Evolutionary conservation across 2,888 invertebrate genomes (phyloP).

Genomic region (Thysanoteuthis rhombus): DNA sequence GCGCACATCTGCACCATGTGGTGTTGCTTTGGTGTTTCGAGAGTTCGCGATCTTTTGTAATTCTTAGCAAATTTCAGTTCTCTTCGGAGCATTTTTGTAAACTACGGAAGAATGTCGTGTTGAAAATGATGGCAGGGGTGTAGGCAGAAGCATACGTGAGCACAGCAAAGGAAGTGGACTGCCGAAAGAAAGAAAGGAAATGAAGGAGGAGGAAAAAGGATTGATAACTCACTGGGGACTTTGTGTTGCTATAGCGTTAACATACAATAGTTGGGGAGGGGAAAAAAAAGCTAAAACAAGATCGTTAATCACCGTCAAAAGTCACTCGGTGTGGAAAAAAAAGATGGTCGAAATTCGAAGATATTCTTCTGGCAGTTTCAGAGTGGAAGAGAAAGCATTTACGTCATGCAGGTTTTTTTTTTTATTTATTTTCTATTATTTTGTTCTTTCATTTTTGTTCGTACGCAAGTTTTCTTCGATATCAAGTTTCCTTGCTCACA

Average conservation of each 20-base stretch:
- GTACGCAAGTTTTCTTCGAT: no score
- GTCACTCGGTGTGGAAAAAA: background rate
- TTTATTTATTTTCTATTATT: background rate
- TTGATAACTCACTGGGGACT: background rate
- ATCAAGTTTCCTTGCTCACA: no score
- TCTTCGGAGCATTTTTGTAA: background rate
- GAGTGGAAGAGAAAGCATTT: background rate
- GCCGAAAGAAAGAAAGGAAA: background rate
- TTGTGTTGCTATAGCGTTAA: background rate
- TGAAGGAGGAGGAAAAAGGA: background rate
- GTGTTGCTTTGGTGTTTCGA: background rate
- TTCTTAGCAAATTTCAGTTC: background rate
- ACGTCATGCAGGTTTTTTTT: no score
- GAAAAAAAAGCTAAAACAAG: background rate
- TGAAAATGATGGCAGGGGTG: background rate
- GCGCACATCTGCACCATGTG: background rate
- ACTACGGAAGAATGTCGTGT: background rate
- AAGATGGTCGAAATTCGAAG: background rate
- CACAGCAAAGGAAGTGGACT: background rate
- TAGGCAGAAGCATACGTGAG: background rate
- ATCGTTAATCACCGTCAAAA: conserved; percentile 12
- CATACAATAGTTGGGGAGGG: background rate
- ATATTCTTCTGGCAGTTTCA: background rate
- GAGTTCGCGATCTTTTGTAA: background rate
- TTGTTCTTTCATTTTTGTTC: no score